These are phyloP conservation scores for Megaceryle alcyon DNA, from an alignment of 2,797 vertebrate genomes.

Conservation along the genomic window DNA sequence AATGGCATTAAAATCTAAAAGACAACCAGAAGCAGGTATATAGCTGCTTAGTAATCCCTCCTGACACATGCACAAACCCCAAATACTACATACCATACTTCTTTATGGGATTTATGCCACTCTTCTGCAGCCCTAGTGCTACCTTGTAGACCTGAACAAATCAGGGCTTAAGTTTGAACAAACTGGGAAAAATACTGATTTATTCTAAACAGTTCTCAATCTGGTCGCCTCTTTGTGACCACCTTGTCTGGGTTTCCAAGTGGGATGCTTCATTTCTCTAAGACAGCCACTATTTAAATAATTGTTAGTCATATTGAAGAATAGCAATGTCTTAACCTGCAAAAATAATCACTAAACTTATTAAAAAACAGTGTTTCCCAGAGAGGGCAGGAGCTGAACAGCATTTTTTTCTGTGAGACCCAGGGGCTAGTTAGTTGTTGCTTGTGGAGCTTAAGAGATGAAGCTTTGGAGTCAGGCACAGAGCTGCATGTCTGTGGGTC, in stretches of 20 bases:
- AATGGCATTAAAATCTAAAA: not conserved
- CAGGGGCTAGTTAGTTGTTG: not conserved
- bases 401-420: not conserved
- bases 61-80: not conserved
- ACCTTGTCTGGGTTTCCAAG: not conserved
- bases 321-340: constrained; percentile 28
- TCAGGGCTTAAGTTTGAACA: not conserved
- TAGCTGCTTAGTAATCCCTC: not conserved
- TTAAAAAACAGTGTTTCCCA: not conserved
- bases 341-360: not conserved
- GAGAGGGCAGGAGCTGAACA: not conserved
- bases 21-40: not conserved
- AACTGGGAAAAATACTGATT: not conserved
- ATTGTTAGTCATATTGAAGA: not conserved
- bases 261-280: not conserved
- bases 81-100: accelerated
- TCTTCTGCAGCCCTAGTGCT: not conserved
- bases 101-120: not conserved
- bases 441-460: not conserved
- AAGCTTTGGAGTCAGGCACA: not conserved
- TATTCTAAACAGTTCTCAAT: not conserved
- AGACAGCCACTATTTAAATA: not conserved
- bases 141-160: not conserved
- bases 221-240: accelerated
- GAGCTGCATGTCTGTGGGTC: not conserved